phyloP scores from a whole-genome alignment of 1,140 invertebrate genomes.

The Helicoverpa zea region DNA sequence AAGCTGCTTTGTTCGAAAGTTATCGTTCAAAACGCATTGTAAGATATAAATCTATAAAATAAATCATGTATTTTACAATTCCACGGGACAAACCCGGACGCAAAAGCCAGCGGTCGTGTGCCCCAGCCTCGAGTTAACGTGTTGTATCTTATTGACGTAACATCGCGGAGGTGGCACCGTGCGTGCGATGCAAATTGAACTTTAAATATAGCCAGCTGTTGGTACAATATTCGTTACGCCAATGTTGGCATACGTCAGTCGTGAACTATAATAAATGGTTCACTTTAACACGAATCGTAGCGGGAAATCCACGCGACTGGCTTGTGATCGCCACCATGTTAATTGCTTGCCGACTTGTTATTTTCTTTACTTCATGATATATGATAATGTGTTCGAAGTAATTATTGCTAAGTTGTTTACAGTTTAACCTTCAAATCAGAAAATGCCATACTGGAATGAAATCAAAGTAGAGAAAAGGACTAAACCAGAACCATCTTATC shows the following conservation, averaged over 20 bases:
- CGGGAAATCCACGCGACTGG: conserved; percentile 84
- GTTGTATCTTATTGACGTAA: conserved; percentile 85
- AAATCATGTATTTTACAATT: conserved; percentile 61
- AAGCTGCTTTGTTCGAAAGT: conserved; percentile 53
- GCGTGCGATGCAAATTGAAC: conserved; percentile 69
- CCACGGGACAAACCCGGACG: conserved; percentile 81
- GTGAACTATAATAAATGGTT: conserved; percentile 84
- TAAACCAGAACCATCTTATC: not conserved
- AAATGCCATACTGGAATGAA: conserved; percentile 26
- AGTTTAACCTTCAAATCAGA: conserved; percentile 48
- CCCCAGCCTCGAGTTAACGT: conserved; percentile 80
- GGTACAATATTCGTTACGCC: conserved; percentile 60
- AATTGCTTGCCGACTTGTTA: conserved; percentile 78
- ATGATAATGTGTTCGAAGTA: conserved; percentile 54
- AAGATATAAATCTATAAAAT: conserved; percentile 58
- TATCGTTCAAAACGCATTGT: conserved; percentile 56
- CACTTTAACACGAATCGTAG: conserved; percentile 81
- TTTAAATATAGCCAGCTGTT: conserved; percentile 62
- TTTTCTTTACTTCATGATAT: conserved; percentile 72
- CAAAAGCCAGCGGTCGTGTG: conserved; percentile 74
- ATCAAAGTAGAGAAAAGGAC: not conserved
- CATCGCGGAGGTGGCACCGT: conserved; percentile 75
- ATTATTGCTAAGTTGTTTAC: conserved; percentile 55
- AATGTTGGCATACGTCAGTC: conserved; percentile 73
- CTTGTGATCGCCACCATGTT: conserved; percentile 81